Evolutionary conservation across 2,888 invertebrate genomes (phyloP).

Genomic region (Salticus scenicus): DNA sequence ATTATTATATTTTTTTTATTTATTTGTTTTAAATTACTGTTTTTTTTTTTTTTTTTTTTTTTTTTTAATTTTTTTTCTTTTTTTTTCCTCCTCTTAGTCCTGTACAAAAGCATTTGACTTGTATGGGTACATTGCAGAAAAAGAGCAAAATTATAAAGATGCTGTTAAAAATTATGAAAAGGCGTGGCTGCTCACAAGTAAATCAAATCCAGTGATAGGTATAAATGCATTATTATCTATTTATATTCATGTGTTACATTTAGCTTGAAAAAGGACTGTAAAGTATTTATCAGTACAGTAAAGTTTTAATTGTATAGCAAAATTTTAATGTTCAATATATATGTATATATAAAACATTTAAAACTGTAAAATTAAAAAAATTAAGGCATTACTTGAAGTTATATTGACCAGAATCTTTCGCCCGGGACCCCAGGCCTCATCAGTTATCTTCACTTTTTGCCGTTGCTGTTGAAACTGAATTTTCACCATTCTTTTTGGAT

Average conservation of each 20-base stretch:
- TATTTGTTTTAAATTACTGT: slow-evolving; percentile 14
- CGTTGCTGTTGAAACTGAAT: too few relatives aligned
- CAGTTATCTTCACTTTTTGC: too few relatives aligned
- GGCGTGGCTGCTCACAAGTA: slow-evolving; percentile 90
- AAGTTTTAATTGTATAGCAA: background rate
- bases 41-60: background rate
- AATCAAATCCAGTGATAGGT: slow-evolving; percentile 87
- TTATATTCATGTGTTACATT: background rate
- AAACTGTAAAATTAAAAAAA: too few relatives aligned
- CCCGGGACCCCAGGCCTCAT: too few relatives aligned
- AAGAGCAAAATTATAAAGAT: slow-evolving; percentile 91
- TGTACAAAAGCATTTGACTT: slow-evolving; percentile 94
- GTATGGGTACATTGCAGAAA: slow-evolving; percentile 89
- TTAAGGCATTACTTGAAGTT: too few relatives aligned
- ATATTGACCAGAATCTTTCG: too few relatives aligned
- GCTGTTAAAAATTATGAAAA: slow-evolving; percentile 88
- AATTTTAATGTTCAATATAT: too few relatives aligned
- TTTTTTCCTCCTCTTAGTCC: slow-evolving; percentile 78
- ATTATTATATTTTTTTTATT: background rate
- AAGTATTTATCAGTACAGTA: background rate
- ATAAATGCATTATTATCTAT: slow-evolving; percentile 40
- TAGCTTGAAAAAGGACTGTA: background rate
- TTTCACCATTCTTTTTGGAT: too few relatives aligned
- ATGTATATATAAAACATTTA: too few relatives aligned
- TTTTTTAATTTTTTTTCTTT: slow-evolving; percentile 22